These are phyloP conservation scores for Coenonympha glycerion DNA, from an alignment of 2,888 invertebrate genomes.

Conservation along the genomic window DNA sequence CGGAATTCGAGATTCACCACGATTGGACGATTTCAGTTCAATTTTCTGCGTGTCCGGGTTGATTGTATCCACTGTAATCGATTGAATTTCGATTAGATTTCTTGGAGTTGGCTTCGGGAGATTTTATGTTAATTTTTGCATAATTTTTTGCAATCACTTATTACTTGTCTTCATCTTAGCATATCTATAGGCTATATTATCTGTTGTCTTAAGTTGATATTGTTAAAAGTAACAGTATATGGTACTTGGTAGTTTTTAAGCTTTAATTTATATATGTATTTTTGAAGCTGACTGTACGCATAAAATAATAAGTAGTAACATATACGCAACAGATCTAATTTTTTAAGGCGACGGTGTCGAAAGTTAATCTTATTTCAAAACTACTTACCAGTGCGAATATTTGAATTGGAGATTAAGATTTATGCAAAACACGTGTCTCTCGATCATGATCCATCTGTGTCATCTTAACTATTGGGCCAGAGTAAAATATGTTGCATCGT, in stretches of 20 bases:
- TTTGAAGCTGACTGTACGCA: too few relatives aligned
- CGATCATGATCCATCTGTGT: constrained; percentile 32
- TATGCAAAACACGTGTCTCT: constrained; percentile 8
- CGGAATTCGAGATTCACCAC: constrained; percentile 72
- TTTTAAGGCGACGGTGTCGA: not conserved
- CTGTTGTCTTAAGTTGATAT: too few relatives aligned
- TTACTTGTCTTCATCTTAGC: not conserved
- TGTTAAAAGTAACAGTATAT: too few relatives aligned
- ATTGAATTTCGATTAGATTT: constrained; percentile 27
- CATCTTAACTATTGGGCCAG: constrained; percentile 34
- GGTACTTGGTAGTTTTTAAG: too few relatives aligned
- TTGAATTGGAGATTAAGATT: constrained; percentile 2
- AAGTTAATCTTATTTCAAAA: not conserved
- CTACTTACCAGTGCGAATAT: not conserved
- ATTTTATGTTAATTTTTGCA: not conserved
- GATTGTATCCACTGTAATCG: constrained; percentile 65
- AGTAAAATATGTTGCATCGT: constrained; percentile 32
- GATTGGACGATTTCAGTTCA: constrained; percentile 73
- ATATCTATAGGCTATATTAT: not conserved
- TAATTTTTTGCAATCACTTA: constrained; percentile 7
- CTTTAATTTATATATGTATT: too few relatives aligned
- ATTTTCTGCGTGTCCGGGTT: constrained; percentile 72
- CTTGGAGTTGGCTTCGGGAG: not conserved
- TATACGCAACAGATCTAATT: too few relatives aligned
- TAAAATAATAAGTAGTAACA: too few relatives aligned